Conservation (phyloP, 1,140 invertebrate genomes). For the Lordiphosa stackelbergi region DNA sequence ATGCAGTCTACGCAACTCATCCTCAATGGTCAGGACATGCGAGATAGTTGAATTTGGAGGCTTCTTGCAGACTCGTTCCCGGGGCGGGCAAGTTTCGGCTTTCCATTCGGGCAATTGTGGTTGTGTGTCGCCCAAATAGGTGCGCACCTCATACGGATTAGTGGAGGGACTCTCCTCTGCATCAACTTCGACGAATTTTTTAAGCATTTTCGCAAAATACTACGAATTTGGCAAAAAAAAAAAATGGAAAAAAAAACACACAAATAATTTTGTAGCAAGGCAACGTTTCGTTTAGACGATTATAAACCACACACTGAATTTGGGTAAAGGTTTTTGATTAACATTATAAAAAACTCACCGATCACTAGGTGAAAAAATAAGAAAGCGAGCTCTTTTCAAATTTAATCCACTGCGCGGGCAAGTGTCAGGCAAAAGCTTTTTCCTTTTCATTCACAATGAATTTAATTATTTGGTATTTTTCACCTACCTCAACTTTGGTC, state of each 20-base stretch:
- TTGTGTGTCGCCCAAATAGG: constrained; percentile 56
- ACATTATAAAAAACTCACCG: constrained; percentile 3
- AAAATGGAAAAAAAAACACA: constrained; percentile 13
- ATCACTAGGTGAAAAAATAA: background rate
- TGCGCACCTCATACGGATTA: constrained; percentile 71
- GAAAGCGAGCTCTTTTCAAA: background rate
- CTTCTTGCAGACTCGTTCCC: constrained; percentile 54
- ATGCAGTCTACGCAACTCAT: constrained; percentile 61
- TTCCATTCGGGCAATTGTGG: constrained; percentile 45
- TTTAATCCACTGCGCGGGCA: too few species aligned
- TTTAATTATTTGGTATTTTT: background rate
- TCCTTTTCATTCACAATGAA: too few species aligned
- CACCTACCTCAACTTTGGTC: background rate
- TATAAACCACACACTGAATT: constrained; percentile 15
- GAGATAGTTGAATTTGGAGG: constrained; percentile 54
- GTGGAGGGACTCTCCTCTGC: constrained; percentile 58
- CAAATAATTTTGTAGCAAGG: constrained; percentile 42
- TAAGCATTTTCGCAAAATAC: constrained; percentile 56
- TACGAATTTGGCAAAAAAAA: constrained; percentile 34
- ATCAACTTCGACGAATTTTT: constrained; percentile 70
- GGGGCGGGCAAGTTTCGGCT: constrained; percentile 41
- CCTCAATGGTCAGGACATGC: constrained; percentile 66
- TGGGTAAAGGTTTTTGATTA: background rate
- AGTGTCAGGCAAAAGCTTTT: too few species aligned
- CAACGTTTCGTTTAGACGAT: constrained; percentile 11